Base-by-base conservation (phyloP, 2,888 invertebrate species). In the Drosophila barbarae region DNA sequence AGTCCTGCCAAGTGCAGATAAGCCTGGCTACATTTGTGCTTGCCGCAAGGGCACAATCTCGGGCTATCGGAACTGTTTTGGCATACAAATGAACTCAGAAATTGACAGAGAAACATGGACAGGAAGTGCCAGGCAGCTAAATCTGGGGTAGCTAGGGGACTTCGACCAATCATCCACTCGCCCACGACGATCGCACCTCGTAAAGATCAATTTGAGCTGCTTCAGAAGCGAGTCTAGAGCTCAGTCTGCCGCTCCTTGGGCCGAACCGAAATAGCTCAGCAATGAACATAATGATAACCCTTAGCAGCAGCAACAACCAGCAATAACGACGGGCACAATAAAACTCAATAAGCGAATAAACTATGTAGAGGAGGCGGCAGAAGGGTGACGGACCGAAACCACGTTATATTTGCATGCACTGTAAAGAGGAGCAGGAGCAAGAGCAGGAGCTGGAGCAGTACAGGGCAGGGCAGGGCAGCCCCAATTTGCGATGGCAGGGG, bases 271-370 rank as follows among this genome's bases (percentile, higher is more conserved):
- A 66, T 63, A 58, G 63, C 59, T 18, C 15, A 10, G 44, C 69
- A 74, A 80, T 79, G 75, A 77, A 69, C 69, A 71, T 74, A 77
- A 73, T 74, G 70, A 83, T 79, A 77, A 80, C 64, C 69, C 30
- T 18, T 13, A 18, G 30, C 36, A 44, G 39, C 39, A 21, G 26
- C 42, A 23, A 57, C 53, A 42, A 63, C 63, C 36, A 38, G 60
- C 53, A 76, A 77, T 73, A 81, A 71, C 71, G 76, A 78, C 79
- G 59, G 54, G 68, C 72, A 76, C 72, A 81, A 76, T 73, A 70
- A 61, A 82, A 76, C 82, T 73, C 74, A 82, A 77, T 77, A 75
- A 78, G 76, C 78, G 67, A 73, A 76, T 71, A 77, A 69, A 77
- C 30, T 34, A 32, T 18, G 78, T 72, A 69, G 77, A 69, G 30